A percentile compares a stretch with the other conserved stretches of the same genome.
phyloP scores from a whole-genome alignment of 1,140 invertebrate species.

The Cylas formicarius region DNA sequence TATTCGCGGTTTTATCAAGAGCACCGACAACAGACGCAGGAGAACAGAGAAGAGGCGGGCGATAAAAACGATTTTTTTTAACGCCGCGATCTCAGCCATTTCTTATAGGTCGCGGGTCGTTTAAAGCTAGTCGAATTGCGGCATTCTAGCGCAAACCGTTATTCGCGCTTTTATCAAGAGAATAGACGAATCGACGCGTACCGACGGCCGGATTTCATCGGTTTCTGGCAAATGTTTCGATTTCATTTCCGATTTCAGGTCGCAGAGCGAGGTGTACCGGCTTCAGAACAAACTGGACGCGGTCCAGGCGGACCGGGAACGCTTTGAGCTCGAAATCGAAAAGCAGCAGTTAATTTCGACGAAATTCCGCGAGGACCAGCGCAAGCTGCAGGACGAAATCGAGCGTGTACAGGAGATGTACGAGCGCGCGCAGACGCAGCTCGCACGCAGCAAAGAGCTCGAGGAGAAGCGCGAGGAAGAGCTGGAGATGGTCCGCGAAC shows the following conservation, averaged over 20 bases:
- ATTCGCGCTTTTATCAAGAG: no score
- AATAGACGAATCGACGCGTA: no score
- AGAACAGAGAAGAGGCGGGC: no score
- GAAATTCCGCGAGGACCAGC: constrained; percentile 77
- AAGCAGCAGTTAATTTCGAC: constrained; percentile 69
- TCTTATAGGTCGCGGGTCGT: no score
- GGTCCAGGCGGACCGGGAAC: constrained; percentile 76
- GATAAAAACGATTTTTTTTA: no score
- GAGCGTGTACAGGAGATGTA: constrained; percentile 78
- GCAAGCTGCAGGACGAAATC: constrained; percentile 78
- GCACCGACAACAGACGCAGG: no score
- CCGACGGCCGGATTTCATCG: no score
- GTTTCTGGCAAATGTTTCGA: no score
- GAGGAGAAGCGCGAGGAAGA: constrained; percentile 89
- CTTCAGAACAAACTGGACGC: constrained; percentile 81
- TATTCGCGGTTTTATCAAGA: no score
- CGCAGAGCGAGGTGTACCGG: constrained; percentile 81
- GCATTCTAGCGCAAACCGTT: background rate
- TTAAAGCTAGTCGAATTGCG: background rate
- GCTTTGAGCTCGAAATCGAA: constrained; percentile 77
- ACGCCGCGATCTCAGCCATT: no score
- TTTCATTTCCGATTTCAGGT: constrained; percentile 47
- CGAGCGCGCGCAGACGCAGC: constrained; percentile 73
- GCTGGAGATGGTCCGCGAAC: constrained; percentile 71
- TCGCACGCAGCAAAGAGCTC: constrained; percentile 74